These are phyloP conservation scores for Rousettus leschenaultii DNA, from an alignment of 2,113 vertebrate genomes.

Conservation along the genomic window DNA sequence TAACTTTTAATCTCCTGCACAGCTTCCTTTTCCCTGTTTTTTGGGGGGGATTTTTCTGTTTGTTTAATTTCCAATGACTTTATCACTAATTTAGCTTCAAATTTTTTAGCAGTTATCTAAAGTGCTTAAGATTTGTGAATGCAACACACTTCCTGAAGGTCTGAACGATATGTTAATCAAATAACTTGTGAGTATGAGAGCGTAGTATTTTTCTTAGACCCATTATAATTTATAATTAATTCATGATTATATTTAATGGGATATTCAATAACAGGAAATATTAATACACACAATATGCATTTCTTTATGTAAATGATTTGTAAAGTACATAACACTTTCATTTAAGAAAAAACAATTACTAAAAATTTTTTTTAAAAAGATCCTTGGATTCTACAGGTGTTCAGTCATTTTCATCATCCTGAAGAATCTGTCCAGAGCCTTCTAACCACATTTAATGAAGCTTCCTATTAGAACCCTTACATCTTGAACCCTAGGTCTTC, in stretches of 20 bases:
- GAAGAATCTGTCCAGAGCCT: background rate
- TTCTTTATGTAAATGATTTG: background rate
- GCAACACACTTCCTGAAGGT: background rate
- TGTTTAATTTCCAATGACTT: background rate
- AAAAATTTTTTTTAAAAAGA: background rate
- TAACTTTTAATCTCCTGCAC: background rate
- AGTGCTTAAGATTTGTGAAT: background rate
- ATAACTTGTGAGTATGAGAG: background rate
- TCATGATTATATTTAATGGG: background rate
- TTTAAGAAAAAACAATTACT: background rate
- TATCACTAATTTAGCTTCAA: background rate
- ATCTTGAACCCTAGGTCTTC: background rate
- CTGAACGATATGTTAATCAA: background rate
- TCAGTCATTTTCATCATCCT: background rate
- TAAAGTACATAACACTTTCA: background rate
- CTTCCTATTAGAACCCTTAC: fast-evolving
- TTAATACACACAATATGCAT: background rate
- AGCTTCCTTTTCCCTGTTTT: background rate
- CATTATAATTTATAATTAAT: background rate
- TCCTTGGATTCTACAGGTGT: background rate
- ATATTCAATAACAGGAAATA: background rate
- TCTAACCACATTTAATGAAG: fast-evolving
- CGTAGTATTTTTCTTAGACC: background rate
- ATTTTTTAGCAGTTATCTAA: background rate
- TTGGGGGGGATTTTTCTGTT: background rate